phyloP scores from a whole-genome alignment of 1,140 invertebrate species.

The Parasteatoda tepidariorum region DNA sequence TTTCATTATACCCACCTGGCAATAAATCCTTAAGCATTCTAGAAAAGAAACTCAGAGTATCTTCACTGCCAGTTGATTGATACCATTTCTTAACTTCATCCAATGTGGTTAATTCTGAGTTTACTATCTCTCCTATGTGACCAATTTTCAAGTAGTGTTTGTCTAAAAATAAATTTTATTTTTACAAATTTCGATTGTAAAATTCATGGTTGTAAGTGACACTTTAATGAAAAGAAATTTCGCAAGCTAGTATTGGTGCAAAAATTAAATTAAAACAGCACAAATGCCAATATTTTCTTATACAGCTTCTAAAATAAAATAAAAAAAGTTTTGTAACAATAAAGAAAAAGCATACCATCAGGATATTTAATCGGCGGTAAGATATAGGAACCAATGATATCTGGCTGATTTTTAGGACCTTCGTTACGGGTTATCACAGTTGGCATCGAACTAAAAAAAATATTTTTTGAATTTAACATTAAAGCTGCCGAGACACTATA shows the following conservation, averaged over 20 bases:
- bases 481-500: no score
- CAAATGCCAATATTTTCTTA: no score
- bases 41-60: neutral
- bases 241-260: no score
- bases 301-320: no score
- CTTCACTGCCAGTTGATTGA: neutral
- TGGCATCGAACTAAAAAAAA: neutral
- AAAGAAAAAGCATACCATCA: neutral
- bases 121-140: neutral
- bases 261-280: no score
- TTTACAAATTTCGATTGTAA: no score
- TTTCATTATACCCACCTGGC: neutral
- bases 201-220: no score
- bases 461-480: neutral
- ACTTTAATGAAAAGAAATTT: no score
- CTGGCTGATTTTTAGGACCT: neutral
- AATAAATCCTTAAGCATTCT: neutral
- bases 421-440: neutral
- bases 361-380: slow-evolving; percentile 10
- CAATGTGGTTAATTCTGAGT: neutral
- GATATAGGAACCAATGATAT: neutral
- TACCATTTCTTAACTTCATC: slow-evolving; percentile 30
- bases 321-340: no score
- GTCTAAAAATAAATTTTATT: neutral
- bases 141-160: slow-evolving; percentile 5